A percentile compares a stretch with the other conserved stretches of the same genome.
Conservation (phyloP, 2,113 vertebrate genomes). For the Triplophysa rosa region DNA sequence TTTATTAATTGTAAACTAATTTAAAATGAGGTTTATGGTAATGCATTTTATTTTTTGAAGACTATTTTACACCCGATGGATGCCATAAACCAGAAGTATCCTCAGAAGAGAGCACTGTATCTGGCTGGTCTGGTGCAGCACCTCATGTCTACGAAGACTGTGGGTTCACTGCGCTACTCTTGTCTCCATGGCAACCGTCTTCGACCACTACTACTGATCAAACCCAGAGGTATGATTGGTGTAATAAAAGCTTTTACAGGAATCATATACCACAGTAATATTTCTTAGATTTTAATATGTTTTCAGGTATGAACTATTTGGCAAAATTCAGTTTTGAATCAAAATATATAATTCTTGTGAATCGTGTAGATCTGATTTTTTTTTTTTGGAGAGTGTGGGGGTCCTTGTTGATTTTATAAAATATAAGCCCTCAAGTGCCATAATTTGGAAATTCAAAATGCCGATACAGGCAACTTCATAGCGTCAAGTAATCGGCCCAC, state of each 20-base stretch:
- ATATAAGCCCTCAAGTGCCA: too few relatives aligned
- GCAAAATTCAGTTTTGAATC: too few relatives aligned
- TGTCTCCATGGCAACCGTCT: constrained; percentile 89
- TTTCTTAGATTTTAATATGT: too few relatives aligned
- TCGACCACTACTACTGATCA: constrained; percentile 83
- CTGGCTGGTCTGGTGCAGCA: constrained; percentile 83
- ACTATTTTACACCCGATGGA: constrained; percentile 90
- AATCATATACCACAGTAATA: too few relatives aligned
- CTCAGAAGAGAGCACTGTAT: constrained; percentile 91
- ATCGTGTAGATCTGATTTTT: too few relatives aligned
- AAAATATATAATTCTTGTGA: too few relatives aligned
- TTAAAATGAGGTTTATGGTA: background rate
- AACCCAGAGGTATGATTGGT: constrained; percentile 75
- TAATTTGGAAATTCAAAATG: too few relatives aligned
- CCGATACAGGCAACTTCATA: too few relatives aligned
- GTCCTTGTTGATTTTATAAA: too few relatives aligned
- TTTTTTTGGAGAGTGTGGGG: too few relatives aligned
- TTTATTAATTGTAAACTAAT: background rate
- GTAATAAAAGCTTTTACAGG: background rate
- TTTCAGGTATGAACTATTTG: too few relatives aligned
- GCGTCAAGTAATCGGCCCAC: too few relatives aligned
- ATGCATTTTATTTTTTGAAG: constrained; percentile 59
- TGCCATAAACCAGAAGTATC: constrained; percentile 90
- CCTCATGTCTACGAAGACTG: constrained; percentile 73
- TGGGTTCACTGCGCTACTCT: constrained; percentile 83